Evolutionary conservation across 1,140 invertebrate species (phyloP), one percentile per base, ranked within the genome.

Genomic region (Mercenaria mercenaria): DNA sequence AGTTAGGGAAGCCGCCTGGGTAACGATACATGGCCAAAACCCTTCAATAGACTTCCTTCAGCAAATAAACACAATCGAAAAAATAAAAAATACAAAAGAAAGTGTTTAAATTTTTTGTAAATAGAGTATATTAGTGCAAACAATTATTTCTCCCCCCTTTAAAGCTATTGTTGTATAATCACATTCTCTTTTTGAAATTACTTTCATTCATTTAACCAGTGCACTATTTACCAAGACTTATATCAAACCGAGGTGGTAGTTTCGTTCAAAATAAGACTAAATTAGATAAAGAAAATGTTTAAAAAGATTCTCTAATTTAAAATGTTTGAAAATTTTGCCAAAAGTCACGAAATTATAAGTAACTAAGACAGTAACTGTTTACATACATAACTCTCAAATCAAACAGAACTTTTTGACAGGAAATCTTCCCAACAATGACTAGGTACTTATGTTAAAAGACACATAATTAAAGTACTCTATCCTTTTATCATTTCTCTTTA

Each of bases 31-130:
- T 52, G 50, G 41, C 6, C 34, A 37, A 32, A 79, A 56, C 26
- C 23, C 47, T 56, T 79, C 50, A 79, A 79, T 8, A 79, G 50
- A 79, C 29, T 79, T 79, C 76, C 76, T 32, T 34, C 47, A 39
- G 43, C 76, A 79, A 79, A 79, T 56, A 79, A 52, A 37, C 47
- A 52, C 26, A 50, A 52, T 56, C 47, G 47, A 79, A 56, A 41
- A 79, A 79, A 52, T 37, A 34, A 29, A 79, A 79, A 79, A 56
- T 37, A 37, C 26, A 29, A 10, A 52, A 79, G 47, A 79, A 15
- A 72, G 29, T 29, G 29, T 72, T 41, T 72, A 23, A 39, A 72
- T 39, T 20, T 18, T 29, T 72, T 72, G 32, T 39, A 72, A 72
- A 72, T 29, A 39, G 3, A 23, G 67, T 72, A 37, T 72, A 72